These are phyloP conservation scores for Lamellibrachia columna DNA, from an alignment of 2,888 invertebrate species.

Conservation along the genomic window DNA sequence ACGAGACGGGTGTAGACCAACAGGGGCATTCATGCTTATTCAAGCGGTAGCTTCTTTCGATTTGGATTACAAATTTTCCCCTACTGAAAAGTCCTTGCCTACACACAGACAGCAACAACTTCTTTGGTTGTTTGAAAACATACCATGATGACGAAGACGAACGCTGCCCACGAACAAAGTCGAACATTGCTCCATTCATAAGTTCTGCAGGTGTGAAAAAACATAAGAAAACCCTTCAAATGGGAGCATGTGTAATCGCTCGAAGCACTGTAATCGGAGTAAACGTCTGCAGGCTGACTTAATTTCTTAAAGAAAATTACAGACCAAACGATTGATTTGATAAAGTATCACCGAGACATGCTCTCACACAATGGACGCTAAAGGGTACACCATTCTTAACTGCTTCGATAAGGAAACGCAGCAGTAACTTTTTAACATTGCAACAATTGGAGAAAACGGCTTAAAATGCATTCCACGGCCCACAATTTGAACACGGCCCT, in stretches of 20 bases:
- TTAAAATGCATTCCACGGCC: too few species aligned
- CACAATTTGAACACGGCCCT: too few species aligned
- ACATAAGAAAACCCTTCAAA: background rate
- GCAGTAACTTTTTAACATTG: too few species aligned
- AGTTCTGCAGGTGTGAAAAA: background rate
- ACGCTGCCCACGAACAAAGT: background rate
- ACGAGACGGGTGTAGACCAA: too few species aligned
- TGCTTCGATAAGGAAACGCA: too few species aligned
- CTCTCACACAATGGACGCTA: background rate
- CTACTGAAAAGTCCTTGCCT: background rate
- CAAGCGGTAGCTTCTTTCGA: background rate
- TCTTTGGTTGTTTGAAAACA: conserved; percentile 9
- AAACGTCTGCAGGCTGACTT: background rate
- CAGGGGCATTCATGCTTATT: background rate
- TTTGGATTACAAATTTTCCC: background rate
- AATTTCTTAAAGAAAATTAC: background rate
- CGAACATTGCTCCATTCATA: background rate
- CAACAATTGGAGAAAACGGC: too few species aligned
- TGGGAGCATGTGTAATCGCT: background rate
- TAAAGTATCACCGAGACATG: background rate
- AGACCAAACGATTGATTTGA: background rate
- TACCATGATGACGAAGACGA: background rate
- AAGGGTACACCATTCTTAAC: background rate
- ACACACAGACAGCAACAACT: background rate
- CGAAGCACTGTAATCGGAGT: background rate